Evolutionary conservation across 1,140 invertebrate genomes (phyloP), one percentile per base, ranked within the genome.

Genomic region (Coptotermes formosanus): DNA sequence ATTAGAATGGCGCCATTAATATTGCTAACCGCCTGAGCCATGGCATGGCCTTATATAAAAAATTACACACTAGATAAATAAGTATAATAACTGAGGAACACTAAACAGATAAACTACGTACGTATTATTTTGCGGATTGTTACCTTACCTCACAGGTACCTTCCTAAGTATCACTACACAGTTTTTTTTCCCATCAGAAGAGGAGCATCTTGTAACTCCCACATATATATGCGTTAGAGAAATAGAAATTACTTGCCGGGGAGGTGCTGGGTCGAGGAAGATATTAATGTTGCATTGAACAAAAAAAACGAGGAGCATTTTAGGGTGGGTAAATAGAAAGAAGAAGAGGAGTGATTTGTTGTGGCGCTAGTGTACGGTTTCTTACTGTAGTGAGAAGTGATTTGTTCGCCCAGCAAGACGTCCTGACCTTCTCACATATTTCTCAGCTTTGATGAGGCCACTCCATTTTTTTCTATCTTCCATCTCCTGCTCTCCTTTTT

Each of bases 351-450:
- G 16, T 75, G 64, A 75, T 75, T 75, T 75, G 64, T 75, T 75
- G 64, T 75, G 64, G 64, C 64, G 64, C 64, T 75, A 30, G 25
- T 75, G 52, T 55, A 55, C 52, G 14, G 52, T 55, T 55, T 55
- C 52, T 55, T 55, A 55, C 64, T 12, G 3, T 38, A 30, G 82
- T 83, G 82, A 30, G 82, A 83, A 83, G 48, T 83, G 82, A 83
- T 83, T 83, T 83, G 82, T 83, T 83, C 82, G 23, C 82, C 25
- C 82, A 44, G 82, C 82, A 83, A 45, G 82, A 25, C 43, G 82
- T 83, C 82, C 32, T 83, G 82, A 83, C 82, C 82, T 83, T 83
- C 82, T 83, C 82, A 83, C 82, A 83, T 83, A 83, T 83, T 45
- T 83, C 82, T 83, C 48, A 83, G 82, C 82, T 1, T 30, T 83